Base-by-base conservation (phyloP, 2,888 invertebrate species). In the Nephrotoma flavescens region DNA sequence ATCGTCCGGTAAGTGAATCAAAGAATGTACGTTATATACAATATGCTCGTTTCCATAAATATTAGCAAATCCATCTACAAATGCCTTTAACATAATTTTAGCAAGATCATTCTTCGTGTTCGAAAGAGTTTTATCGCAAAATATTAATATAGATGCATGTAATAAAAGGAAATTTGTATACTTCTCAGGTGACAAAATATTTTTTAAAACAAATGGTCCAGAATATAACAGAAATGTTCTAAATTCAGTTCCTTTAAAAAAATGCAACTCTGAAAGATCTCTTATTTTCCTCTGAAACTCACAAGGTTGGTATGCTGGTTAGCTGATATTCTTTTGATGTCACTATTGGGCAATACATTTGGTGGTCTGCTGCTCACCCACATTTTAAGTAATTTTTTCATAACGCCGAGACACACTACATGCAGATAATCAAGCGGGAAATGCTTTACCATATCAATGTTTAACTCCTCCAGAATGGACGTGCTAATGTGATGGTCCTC, bases 281-380 rank as follows among this genome's bases (percentile, higher is more conserved):
- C 88, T 87, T 47, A 88, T 88, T 87, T 87, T 86, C 87, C 88
- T 83, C 84, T 87, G 87, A 88, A 89, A 89, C 87, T 89, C 89
- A 42, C 52, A 47, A n/a, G 88, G 88, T 41, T 88, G 87, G 19
- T 45, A 85, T 31, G 31, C 5, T 7, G 42, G 15, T 31, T 71
- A 15, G n/a, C 6, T 45, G 86, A 86, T 42, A 86, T 44, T 86
- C 83, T 41, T 83, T n/a, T 19, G 4, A 83, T 41, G n/a, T 19
- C 19, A 19, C 19, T 19, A 19, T 19, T 19, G 19, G 19, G 19
- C 19, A 19, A 19, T 19, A 19, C 15, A 41, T 85, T 42, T 15
- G 44, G n/a, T 87, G 87, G 42, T 87, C 86, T 85, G 71, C 87
- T 83, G 88, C 42, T 42, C 6, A 42, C 42, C 42, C 42, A 42